Percentiles rank a stretch among this genome's conserved stretches.
Evolutionary conservation across 1,140 invertebrate species (phyloP).

Genomic region (Kradibia gibbosae): DNA sequence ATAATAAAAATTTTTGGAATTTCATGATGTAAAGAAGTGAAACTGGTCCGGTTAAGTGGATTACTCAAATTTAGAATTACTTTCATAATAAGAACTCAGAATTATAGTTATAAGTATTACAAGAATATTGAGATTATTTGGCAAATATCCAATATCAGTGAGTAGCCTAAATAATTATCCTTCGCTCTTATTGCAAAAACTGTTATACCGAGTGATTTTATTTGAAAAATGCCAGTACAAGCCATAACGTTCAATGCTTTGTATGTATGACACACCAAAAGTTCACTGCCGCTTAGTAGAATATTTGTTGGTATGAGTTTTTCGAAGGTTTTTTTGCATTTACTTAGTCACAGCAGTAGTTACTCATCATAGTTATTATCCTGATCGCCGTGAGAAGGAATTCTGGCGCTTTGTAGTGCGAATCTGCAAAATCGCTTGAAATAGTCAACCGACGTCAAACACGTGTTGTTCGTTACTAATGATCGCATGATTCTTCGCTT

Average conservation of each 20-base stretch:
- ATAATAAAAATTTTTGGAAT: no score
- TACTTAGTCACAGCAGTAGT: background rate
- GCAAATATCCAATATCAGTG: no score
- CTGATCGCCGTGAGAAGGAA: conserved; percentile 5
- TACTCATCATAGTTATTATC: no score
- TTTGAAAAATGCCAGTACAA: background rate
- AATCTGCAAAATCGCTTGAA: conserved; percentile 13
- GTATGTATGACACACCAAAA: background rate
- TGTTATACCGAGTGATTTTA: background rate
- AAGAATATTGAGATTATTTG: no score
- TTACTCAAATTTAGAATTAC: no score
- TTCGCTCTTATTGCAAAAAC: background rate
- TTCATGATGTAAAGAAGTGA: no score
- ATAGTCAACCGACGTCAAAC: background rate
- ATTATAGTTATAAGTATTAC: no score
- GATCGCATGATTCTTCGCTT: conserved; percentile 18
- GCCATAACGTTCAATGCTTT: background rate
- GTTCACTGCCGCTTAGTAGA: background rate
- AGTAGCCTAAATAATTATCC: background rate
- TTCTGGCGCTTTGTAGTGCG: conserved; percentile 26
- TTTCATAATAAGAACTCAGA: no score
- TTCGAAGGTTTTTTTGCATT: background rate
- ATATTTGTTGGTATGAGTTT: background rate
- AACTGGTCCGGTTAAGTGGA: no score
- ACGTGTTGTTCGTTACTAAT: conserved; percentile 35